Evolutionary conservation across 2,797 vertebrate species (phyloP), one percentile per base, ranked within the genome.

Genomic region (Schizopygopsis malacanthus): DNA sequence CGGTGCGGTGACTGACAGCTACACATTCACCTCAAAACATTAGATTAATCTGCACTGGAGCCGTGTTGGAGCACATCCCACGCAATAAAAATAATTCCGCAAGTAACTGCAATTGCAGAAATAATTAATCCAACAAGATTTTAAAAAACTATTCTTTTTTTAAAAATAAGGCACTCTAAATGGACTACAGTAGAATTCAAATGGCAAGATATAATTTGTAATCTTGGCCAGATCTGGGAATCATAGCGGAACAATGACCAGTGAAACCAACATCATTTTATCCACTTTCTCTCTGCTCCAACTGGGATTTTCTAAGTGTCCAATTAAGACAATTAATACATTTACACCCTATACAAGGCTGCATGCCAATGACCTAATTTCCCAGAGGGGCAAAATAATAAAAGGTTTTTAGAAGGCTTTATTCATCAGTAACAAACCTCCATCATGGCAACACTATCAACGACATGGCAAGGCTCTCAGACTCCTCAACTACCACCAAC

Each of bases 311-410:
- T 92, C 92, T 92, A 92, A 94, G 91, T 91, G 90, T 93, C 92
- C 93, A 95, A 93, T 95, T 94, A 95, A 93, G 91, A 92, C 92
- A 91, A 67, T 67, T 67, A 67, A 67, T 92, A 90, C 92, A 94
- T 95, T 94, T 93, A 92, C 92, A 94, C 92, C 54, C 87, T 85
- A 87, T 90, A 91, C 93, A 92, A 92, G 90, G 91, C 91, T 92
- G 92, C 92, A 91, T 91, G 90, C 90, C 89, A 87, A 92, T 95
- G 94, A 95, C 94, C 93, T 94, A 94, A 95, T 95, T 95, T 95
- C 88, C 91, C 91, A 73, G 81, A 75, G 85, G 88, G 92, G 89
- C 90, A 90, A 88, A 81, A 82, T 85, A 88, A 87, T 77, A 82
- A 85, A 59, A 77, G 73, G 75, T 33, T 79, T 88, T 87, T 90